Evolutionary conservation across 2,797 vertebrate species (phyloP).

Genomic region (Sebastes kiyomatsui): DNA sequence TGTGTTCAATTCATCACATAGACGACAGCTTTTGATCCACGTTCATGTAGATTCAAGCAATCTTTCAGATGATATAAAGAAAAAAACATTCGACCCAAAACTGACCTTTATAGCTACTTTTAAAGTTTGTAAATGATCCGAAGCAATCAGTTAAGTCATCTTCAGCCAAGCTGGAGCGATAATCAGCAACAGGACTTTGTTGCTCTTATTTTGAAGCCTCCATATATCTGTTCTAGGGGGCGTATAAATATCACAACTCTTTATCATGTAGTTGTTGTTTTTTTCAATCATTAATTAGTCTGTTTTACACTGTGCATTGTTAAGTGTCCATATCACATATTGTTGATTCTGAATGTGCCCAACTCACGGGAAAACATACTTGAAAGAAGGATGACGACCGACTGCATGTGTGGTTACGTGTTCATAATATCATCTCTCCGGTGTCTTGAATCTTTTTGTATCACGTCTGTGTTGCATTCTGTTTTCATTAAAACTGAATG

Average conservation of each 20-base stretch:
- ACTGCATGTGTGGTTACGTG: slow-evolving; percentile 33
- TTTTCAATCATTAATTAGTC: neutral
- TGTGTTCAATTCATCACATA: neutral
- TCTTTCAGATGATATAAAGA: neutral
- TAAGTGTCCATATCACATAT: slow-evolving; percentile 3
- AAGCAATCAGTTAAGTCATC: slow-evolving; percentile 1
- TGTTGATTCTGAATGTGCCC: slow-evolving; percentile 21
- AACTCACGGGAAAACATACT: neutral
- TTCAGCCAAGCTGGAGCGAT: slow-evolving; percentile 23
- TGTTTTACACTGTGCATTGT: slow-evolving; percentile 14
- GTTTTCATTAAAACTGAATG: slow-evolving; percentile 43
- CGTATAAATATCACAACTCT: neutral
- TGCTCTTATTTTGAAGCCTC: neutral
- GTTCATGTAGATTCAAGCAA: neutral
- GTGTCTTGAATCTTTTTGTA: slow-evolving; percentile 47
- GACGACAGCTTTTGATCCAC: neutral
- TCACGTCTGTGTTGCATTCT: slow-evolving; percentile 11
- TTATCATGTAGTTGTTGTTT: neutral
- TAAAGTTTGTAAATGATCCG: slow-evolving; percentile 5
- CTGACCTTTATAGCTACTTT: neutral
- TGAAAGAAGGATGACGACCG: neutral
- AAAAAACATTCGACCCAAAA: neutral
- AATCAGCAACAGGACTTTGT: neutral
- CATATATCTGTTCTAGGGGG: neutral
- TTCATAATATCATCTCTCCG: slow-evolving; percentile 12